Evolutionary conservation across 2,113 vertebrate genomes (phyloP).

Genomic region (Verasper variegatus): DNA sequence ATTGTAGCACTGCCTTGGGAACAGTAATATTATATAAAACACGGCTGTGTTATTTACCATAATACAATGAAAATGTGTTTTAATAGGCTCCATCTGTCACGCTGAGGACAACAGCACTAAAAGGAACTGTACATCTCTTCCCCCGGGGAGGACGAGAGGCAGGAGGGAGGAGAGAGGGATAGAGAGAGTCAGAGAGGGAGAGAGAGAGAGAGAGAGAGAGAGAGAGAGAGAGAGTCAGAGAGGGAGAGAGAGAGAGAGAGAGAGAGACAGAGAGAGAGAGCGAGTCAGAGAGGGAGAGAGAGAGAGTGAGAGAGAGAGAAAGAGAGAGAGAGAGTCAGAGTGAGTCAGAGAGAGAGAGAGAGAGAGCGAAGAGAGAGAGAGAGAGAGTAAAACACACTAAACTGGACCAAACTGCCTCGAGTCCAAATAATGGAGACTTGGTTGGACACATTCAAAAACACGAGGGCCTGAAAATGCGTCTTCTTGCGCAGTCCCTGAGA

Average conservation of each 20-base stretch:
- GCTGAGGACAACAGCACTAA: constrained; percentile 41
- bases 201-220: neutral
- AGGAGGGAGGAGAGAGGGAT: neutral
- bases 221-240: neutral
- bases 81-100: constrained; percentile 63
- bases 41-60: constrained; percentile 50
- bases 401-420: no score
- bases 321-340: no score
- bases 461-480: neutral
- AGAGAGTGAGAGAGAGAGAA: no score
- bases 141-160: constrained; percentile 18
- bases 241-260: neutral
- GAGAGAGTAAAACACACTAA: no score
- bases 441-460: neutral
- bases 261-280: neutral
- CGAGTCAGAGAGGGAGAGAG: no score
- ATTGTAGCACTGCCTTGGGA: constrained; percentile 20
- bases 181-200: neutral
- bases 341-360: neutral
- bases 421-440: neutral
- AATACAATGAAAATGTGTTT: constrained; percentile 62
- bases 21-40: constrained; percentile 27
- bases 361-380: neutral
- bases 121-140: constrained; percentile 35
- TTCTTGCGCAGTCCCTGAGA: neutral